phyloP scores from a whole-genome alignment of 2,797 vertebrate genomes.

The Mormyrus hasselquistii region DNA sequence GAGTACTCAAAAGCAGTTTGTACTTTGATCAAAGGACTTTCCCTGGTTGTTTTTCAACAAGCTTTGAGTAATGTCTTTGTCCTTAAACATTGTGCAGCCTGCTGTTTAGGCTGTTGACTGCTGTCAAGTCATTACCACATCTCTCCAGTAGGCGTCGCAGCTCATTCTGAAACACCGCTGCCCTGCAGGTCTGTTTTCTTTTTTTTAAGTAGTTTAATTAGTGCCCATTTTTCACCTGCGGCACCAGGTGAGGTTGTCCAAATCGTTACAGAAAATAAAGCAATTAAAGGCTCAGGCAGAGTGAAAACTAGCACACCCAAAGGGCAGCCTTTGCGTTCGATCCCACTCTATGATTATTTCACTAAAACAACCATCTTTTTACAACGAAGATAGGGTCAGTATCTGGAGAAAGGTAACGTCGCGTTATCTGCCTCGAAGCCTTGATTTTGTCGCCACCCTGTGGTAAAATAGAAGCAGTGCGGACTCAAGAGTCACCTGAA shows the following conservation, averaged over 20 bases:
- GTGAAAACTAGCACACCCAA: neutral
- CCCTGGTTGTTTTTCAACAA: neutral
- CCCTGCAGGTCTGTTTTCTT: neutral
- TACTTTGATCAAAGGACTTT: neutral
- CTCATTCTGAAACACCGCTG: neutral
- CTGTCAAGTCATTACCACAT: neutral
- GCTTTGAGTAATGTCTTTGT: neutral
- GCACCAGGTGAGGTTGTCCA: neutral
- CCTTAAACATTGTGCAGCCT: neutral
- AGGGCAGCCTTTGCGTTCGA: neutral
- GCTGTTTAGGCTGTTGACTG: neutral
- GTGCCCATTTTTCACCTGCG: neutral
- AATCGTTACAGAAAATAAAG: neutral
- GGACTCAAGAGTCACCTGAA: neutral
- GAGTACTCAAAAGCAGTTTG: neutral
- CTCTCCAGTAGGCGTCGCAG: neutral
- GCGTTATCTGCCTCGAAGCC: neutral
- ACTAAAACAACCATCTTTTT: neutral
- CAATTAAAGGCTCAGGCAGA: slow-evolving; percentile 2
- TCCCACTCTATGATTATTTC: neutral
- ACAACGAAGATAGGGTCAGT: neutral
- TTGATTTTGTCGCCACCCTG: slow-evolving; percentile 17
- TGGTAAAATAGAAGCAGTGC: slow-evolving; percentile 6
- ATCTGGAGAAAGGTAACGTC: neutral
- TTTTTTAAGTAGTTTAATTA: neutral